Evolutionary conservation across 2,888 invertebrate species (phyloP), one percentile per base, ranked within the genome.

Genomic region (Phortica magna): DNA sequence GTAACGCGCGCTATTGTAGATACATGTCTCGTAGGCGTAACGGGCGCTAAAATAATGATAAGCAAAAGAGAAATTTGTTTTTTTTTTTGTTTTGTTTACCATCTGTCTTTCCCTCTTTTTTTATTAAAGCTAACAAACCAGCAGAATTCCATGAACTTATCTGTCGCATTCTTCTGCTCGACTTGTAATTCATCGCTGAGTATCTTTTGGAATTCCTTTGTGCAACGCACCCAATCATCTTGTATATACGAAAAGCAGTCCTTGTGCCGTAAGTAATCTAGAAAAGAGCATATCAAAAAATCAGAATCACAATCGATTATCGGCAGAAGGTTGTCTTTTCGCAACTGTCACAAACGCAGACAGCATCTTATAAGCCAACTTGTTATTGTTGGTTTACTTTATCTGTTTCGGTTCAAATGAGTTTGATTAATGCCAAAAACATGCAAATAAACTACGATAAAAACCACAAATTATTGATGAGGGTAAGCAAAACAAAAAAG

Each of bases 21-120:
- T 90, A 83, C 92, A 92, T 55, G 89, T 90, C 82, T 92, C 92
- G 73, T 92, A 92, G 42, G 91, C 92, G 76, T 89, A 87, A n/a
- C 92, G 89, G 55, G 92, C 90, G 76, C 92, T 92, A 76, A 1
- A 84, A 80, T 6, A 43, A 48, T 2, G 48, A 9, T 7, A 64
- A 64, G 48, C 10, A 70, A 70, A 64, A 53, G 48, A 53, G 12
- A 17, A n/a, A n/a, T n/a, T n/a, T n/a, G n/a, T n/a, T 10, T 17
- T 31, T 48, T 48, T 3, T 48, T 48, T 48, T 48, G 0, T 48
- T 48, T 2, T 48, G 48, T 48, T 9, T 48, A 48, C 7, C 2
- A 12, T 9, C 10, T 48, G 48, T 2, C 9, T 48, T 12, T 48
- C 10, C 48, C 10, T 1, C 10, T 1, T 31, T 2, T 31, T 31